phyloP scores from a whole-genome alignment of 64 coral and sea anemone species.

The Actinia equina region DNA sequence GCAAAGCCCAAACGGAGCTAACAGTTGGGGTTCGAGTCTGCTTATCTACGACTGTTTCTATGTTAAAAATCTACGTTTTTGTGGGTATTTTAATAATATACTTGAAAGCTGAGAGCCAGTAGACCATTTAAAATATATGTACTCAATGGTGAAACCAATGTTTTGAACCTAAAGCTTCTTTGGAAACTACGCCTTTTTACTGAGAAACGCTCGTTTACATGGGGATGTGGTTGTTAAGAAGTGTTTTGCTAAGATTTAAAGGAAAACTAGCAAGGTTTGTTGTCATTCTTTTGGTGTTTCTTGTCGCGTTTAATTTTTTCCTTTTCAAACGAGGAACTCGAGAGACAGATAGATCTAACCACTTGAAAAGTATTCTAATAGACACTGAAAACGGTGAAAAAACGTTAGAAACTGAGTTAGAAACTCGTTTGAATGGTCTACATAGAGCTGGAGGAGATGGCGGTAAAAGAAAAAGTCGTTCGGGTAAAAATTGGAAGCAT shows the following conservation, averaged over 20 bases:
- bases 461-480: neutral
- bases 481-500: neutral
- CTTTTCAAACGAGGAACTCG: neutral
- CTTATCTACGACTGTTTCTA: too few species aligned
- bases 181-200: neutral
- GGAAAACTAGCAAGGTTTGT: neutral
- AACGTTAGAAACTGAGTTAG: neutral
- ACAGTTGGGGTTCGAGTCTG: too few species aligned
- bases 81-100: too few species aligned
- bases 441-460: neutral
- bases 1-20: too few species aligned
- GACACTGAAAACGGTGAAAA: neutral
- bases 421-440: neutral
- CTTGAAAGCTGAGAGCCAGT: too few species aligned
- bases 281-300: neutral
- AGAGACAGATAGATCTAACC: neutral
- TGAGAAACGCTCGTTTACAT: neutral
- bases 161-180: too few species aligned
- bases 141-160: too few species aligned
- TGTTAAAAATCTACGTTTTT: too few species aligned
- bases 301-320: neutral
- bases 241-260: neutral
- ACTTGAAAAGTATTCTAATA: neutral
- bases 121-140: too few species aligned
- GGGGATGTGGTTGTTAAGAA: neutral